Base-by-base conservation (phyloP, 2,888 invertebrate species). In the Stenichneumon culpator region DNA sequence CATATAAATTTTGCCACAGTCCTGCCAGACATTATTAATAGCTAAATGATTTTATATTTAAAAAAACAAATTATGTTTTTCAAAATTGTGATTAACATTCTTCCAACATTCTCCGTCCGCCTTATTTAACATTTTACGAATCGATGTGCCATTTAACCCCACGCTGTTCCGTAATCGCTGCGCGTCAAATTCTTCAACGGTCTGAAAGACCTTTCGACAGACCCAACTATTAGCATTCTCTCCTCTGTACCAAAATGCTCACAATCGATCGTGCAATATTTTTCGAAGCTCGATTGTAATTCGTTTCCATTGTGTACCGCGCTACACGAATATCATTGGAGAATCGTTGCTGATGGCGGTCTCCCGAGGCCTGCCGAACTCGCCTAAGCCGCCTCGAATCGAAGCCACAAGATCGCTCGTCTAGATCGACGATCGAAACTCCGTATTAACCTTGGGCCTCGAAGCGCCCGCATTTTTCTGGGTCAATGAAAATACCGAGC, bases 401-500 rank as follows among this genome's bases (percentile, higher is more conserved):
- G 70, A 79, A 72, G 14, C 57, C 57, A 25, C 70, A 52, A 65
- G 79, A 79, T 79, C 70, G 52, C 52, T 39, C 72, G 72, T 50
- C 22, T 72, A 65, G 79, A 79, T 79, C 70, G 52, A 79, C 65
- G 52, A 72, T 22, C 22, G 39, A 52, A n/a, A 32, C 57, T 65
- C 70, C 69, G 52, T 79, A 50, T 50, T 47, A 47, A 25, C 60
- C 7, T 32, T 47, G 22, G 54, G 44, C 60, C 60, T 69, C 32
- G 25, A 32, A 70, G 69, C 63, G 32, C 47, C 47, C 60, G 22
- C 47, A 79, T 47, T 70, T 79, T 79, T 79, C 79, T 72, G 52
- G 72, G 79, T 79, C 72, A 79, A 70, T 65, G 19, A 79, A 79
- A 79, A 79, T 79, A 79, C 63, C 4, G 3, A 14, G 22, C 14